A percentile compares a stretch with the other conserved stretches of the same genome.
These are phyloP conservation scores for Rugalucina vietnamica DNA, from an alignment of 2,888 invertebrate genomes.

Conservation along the genomic window DNA sequence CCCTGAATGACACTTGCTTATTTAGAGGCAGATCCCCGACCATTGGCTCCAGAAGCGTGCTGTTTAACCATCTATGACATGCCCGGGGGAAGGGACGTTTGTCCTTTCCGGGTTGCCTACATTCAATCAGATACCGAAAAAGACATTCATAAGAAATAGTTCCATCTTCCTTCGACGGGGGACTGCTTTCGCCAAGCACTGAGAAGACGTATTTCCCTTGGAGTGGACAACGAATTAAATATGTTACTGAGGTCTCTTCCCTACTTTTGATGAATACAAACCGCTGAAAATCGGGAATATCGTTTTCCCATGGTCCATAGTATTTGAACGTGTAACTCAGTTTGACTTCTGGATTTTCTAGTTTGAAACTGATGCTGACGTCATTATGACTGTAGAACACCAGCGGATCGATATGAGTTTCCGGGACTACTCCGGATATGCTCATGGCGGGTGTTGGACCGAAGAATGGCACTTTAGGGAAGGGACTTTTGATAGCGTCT, in stretches of 20 bases:
- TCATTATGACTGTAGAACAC: constrained; percentile 75
- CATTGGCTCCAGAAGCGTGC: constrained; percentile 78
- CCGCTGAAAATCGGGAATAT: constrained; percentile 75
- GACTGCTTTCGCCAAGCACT: constrained; percentile 73
- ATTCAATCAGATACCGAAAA: constrained; percentile 80
- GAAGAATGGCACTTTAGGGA: constrained; percentile 77
- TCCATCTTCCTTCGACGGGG: constrained; percentile 67
- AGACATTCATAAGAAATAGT: constrained; percentile 74
- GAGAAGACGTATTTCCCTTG: constrained; percentile 81
- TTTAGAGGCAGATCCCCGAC: constrained; percentile 76
- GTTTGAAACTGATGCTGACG: constrained; percentile 73
- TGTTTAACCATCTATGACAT: constrained; percentile 78
- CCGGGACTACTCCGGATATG: constrained; percentile 72
- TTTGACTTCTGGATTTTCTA: constrained; percentile 66
- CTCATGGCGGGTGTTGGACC: constrained; percentile 76
- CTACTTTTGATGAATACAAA: constrained; percentile 77
- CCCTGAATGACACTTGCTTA: constrained; percentile 76
- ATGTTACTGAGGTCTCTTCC: constrained; percentile 76
- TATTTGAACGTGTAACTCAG: constrained; percentile 76
- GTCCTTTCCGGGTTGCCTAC: constrained; percentile 75
- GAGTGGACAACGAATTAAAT: constrained; percentile 78
- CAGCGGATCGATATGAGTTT: constrained; percentile 77
- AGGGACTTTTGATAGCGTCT: constrained; percentile 74
- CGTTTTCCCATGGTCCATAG: constrained; percentile 74
- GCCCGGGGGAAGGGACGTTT: constrained; percentile 77